Evolutionary conservation across 2,888 invertebrate genomes (phyloP).

Genomic region (Quadriops clusia): DNA sequence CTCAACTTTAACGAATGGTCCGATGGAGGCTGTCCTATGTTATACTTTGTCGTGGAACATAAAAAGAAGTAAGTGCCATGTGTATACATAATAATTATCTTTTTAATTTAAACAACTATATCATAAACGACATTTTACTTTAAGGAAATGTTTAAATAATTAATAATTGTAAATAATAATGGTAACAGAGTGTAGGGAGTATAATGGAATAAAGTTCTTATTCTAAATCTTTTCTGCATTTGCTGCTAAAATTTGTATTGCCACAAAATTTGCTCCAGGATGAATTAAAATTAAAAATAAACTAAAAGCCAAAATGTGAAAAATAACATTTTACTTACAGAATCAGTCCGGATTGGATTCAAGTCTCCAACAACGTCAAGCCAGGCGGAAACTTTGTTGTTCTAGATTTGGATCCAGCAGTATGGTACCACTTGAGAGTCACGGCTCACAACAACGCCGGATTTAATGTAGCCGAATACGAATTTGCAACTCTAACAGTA

Average conservation of each 20-base stretch:
- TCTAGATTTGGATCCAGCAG: constrained; percentile 82
- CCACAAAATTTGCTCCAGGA: too few relatives aligned
- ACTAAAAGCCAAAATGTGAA: too few relatives aligned
- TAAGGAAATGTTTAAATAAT: constrained; percentile 1
- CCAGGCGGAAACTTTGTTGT: constrained; percentile 84
- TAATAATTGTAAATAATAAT: too few relatives aligned
- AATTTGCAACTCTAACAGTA: constrained; percentile 87
- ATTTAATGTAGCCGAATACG: constrained; percentile 88
- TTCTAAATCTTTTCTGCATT: constrained; percentile 2
- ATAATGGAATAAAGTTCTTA: constrained; percentile 1
- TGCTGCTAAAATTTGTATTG: too few relatives aligned
- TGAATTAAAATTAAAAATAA: too few relatives aligned
- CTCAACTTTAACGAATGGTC: constrained; percentile 88
- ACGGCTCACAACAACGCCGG: constrained; percentile 94
- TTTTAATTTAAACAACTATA: constrained; percentile 7
- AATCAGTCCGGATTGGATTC: constrained; percentile 81
- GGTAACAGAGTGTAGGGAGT: too few relatives aligned
- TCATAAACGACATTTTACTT: constrained; percentile 4
- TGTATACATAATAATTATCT: constrained; percentile 6
- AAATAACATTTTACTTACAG: constrained; percentile 35
- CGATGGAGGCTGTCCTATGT: constrained; percentile 91
- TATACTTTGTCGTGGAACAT: constrained; percentile 89
- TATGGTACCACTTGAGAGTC: constrained; percentile 85
- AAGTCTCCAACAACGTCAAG: constrained; percentile 87
- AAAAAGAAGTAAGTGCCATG: constrained; percentile 64